Base-by-base conservation (phyloP, 2,113 vertebrate genomes). In the Sigmodon hispidus region DNA sequence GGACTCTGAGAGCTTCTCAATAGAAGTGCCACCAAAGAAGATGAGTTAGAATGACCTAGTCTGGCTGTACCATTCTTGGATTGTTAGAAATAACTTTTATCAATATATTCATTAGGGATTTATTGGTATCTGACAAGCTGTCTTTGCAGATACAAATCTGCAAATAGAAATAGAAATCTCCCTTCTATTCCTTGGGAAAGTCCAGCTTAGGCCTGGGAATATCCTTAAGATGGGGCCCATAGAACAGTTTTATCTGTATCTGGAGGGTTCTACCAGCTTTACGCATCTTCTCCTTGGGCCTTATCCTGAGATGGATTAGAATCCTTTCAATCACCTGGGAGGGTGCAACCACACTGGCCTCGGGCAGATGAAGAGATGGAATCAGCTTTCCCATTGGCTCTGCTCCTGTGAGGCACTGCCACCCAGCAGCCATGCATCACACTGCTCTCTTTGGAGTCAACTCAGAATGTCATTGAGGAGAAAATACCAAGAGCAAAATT, bases 251-350 rank as follows among this genome's bases (percentile, higher is more conserved):
- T 76, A 50, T 34, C 55, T 86, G 6, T 8, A 73, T 61, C 22
- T 79, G 45, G 24, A 92, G 77, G 55, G 16, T 2, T 40, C 7
- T 79, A 12, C 13, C 45, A 31, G 45, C 70, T 76, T 90, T 87
- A 70, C 63, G 40, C 29, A 43, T 81, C 43, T 91, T 88, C 17
- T 83, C 22, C 1, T 48, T n/a, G 4, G 31, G n/a, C 26, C 67
- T 93, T 40, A 29, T 67, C 86, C 21, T 91, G 61, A 93, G 90
- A 91, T 40, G 57, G 90, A 90, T 31, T 40, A 36, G 45, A 40
- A 45, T 45, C 15, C 40, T 7, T 75, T 50, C 17, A 43, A 73
- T 65, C 40, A 83, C 43, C 63, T 65, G 29, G 63, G 81, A 92
- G 36, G 69, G 88, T 52, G 50, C 90, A 72, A 61, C 69, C 4